phyloP scores from a whole-genome alignment of 2,888 invertebrate species.

The Scaptomyza cyrtandrae region DNA sequence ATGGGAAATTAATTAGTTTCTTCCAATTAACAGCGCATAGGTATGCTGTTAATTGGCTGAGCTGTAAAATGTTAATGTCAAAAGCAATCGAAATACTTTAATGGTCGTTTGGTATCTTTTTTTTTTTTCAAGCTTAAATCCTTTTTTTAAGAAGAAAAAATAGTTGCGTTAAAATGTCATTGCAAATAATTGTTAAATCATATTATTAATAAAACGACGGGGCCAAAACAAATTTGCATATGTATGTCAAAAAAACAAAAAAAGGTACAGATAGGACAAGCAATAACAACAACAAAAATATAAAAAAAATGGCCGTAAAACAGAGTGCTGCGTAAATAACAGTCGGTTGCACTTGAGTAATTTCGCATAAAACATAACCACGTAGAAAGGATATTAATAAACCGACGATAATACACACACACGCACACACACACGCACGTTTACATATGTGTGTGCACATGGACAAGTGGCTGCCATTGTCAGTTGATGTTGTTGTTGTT shows the following conservation, averaged over 20 bases:
- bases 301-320: constrained; percentile 32
- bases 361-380: constrained; percentile 78
- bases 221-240: constrained; percentile 54
- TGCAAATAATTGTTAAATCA: constrained; percentile 64
- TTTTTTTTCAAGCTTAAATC: too few species aligned
- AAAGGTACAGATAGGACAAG: too few species aligned
- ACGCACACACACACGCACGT: constrained; percentile 40
- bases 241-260: constrained; percentile 58
- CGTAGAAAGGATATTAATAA: constrained; percentile 81
- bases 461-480: constrained; percentile 64
- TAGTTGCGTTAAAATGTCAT: constrained; percentile 56
- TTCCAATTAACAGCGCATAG: constrained; percentile 38
- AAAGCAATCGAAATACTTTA: constrained; percentile 5
- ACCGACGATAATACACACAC: constrained; percentile 71
- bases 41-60: constrained; percentile 42
- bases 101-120: too few species aligned
- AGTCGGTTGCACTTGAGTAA: constrained; percentile 80
- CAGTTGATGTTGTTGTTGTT: constrained; percentile 45
- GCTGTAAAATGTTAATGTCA: constrained; percentile 31
- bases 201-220: constrained; percentile 48
- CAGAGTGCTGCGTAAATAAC: constrained; percentile 66
- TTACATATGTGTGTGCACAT: constrained; percentile 30
- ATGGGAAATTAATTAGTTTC: constrained; percentile 15
- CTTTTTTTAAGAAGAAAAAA: not conserved
- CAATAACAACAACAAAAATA: constrained; percentile 29